A percentile compares a stretch with the other conserved stretches of the same genome.
phyloP scores from a whole-genome alignment of 1,140 invertebrate genomes.

The Zaprionus tsacasi region DNA sequence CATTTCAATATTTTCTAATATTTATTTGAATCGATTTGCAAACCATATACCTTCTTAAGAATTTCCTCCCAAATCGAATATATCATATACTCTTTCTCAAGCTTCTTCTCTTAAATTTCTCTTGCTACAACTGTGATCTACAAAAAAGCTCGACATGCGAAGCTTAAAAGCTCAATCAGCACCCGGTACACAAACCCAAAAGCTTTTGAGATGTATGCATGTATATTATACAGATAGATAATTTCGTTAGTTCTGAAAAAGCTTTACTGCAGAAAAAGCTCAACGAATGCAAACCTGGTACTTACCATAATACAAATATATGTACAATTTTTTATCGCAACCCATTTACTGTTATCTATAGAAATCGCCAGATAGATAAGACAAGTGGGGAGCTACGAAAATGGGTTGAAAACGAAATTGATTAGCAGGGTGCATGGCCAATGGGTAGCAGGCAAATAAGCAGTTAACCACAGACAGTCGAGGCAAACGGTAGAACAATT shows the following conservation, averaged over 20 bases:
- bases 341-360: constrained; percentile 59
- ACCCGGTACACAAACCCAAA: neutral
- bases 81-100: no score
- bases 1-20: no score
- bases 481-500: constrained; percentile 19
- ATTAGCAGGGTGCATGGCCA: constrained; percentile 38
- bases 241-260: neutral
- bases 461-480: constrained; percentile 46
- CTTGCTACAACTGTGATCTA: neutral
- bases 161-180: neutral
- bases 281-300: neutral
- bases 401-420: constrained; percentile 47
- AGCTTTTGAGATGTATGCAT: neutral
- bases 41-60: no score
- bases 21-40: no score
- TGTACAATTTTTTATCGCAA: constrained; percentile 42
- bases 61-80: no score
- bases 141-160: neutral
- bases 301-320: constrained; percentile 22
- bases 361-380: constrained; percentile 52
- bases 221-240: neutral
- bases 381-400: constrained; percentile 32
- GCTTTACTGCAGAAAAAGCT: constrained; percentile 22
- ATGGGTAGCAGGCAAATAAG: constrained; percentile 1
- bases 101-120: neutral